Evolutionary conservation across 2,888 invertebrate species (phyloP).

Genomic region (Aphidius colemani): DNA sequence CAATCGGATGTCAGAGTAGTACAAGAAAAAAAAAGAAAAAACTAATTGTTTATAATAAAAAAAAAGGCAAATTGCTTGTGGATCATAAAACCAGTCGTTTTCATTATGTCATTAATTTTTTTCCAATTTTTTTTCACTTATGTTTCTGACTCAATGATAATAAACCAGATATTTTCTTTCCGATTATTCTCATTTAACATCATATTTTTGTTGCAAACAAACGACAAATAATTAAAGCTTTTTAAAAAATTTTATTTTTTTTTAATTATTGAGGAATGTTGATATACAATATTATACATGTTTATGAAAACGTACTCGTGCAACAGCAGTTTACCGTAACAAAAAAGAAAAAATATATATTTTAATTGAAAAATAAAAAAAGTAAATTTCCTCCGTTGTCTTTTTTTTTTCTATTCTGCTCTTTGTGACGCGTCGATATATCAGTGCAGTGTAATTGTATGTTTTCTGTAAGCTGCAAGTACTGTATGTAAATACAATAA

Average conservation of each 20-base stretch:
- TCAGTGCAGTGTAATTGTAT: constrained; percentile 30
- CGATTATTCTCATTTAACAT: constrained; percentile 14
- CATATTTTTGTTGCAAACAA: background rate
- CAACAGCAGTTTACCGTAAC: too few species aligned
- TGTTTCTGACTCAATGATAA: constrained; percentile 19
- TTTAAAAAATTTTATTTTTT: background rate
- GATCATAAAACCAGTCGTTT: constrained; percentile 10
- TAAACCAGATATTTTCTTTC: constrained; percentile 16
- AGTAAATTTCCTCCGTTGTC: background rate
- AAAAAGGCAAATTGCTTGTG: constrained; percentile 7
- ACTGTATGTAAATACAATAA: constrained; percentile 29
- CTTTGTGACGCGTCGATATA: constrained; percentile 22
- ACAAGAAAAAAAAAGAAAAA: constrained; percentile 16
- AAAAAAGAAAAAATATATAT: too few species aligned
- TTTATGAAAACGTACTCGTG: too few species aligned
- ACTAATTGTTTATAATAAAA: constrained; percentile 1
- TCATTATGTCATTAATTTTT: background rate
- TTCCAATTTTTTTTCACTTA: constrained; percentile 9
- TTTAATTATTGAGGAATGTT: background rate
- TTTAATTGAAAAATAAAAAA: too few species aligned
- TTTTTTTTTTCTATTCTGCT: constrained; percentile 13
- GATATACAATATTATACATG: too few species aligned
- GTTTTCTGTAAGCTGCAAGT: constrained; percentile 30
- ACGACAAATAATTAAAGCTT: background rate
- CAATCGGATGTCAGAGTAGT: constrained; percentile 21